These are phyloP conservation scores for Diarsia brunnea DNA, from an alignment of 2,888 invertebrate genomes.

Conservation along the genomic window DNA sequence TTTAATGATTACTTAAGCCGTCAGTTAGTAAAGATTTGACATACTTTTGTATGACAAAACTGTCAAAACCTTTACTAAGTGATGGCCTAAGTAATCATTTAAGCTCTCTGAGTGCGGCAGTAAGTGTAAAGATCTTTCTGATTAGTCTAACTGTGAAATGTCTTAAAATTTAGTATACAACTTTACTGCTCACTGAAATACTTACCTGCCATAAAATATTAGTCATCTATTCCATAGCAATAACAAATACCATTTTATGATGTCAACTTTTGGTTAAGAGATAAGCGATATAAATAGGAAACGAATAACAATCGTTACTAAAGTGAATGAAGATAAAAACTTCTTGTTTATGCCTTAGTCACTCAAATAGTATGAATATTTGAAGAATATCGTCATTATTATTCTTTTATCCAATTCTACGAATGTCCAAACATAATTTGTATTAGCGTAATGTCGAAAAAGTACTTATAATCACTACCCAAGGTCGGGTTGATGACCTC, in stretches of 20 bases:
- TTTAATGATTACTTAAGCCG: too few relatives aligned
- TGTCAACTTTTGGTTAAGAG: slow-evolving; percentile 36
- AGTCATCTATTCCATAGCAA: not conserved
- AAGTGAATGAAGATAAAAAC: not conserved
- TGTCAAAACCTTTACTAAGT: too few relatives aligned
- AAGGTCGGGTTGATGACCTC: slow-evolving; percentile 46
- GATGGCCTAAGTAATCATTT: too few relatives aligned
- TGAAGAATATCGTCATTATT: not conserved
- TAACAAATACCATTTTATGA: slow-evolving; percentile 35
- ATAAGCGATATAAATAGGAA: slow-evolving; percentile 12
- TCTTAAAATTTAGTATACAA: not conserved
- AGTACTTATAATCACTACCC: slow-evolving; percentile 4
- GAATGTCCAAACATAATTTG: not conserved
- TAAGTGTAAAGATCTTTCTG: not conserved
- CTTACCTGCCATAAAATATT: slow-evolving; percentile 14
- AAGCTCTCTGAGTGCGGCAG: too few relatives aligned
- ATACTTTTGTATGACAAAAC: too few relatives aligned
- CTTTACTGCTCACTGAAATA: not conserved
- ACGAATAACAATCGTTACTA: slow-evolving; percentile 7
- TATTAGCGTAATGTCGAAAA: not conserved
- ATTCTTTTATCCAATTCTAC: not conserved
- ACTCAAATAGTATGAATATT: slow-evolving; percentile 12
- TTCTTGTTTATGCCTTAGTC: slow-evolving; percentile 2
- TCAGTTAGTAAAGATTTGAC: too few relatives aligned
- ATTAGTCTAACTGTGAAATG: not conserved